Percentiles rank a stretch among this genome's conserved stretches.
These are phyloP conservation scores for Mesoligia furuncula DNA, from an alignment of 2,888 invertebrate species.

Conservation along the genomic window DNA sequence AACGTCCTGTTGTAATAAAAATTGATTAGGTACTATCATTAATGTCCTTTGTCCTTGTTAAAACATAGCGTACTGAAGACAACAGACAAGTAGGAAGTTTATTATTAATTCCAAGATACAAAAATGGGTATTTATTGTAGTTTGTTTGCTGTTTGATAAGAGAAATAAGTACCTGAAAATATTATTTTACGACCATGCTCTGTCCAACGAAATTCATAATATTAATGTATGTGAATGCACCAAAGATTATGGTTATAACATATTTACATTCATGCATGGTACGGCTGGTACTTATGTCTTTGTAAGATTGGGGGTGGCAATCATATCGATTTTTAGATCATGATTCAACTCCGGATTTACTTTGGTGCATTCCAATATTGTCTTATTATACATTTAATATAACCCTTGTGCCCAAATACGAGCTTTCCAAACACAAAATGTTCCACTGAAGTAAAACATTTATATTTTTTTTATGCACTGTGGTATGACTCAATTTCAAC, in stretches of 20 bases:
- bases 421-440: constrained; percentile 50
- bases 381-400: constrained; percentile 39
- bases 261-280: constrained; percentile 43
- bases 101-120: constrained; percentile 34
- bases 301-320: constrained; percentile 5
- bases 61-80: constrained; percentile 17
- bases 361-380: constrained; percentile 59
- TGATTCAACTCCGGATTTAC: constrained; percentile 14
- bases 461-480: constrained; percentile 22
- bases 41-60: constrained; percentile 28
- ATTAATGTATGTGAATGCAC: constrained; percentile 56
- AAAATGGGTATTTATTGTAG: constrained; percentile 51
- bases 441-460: constrained; percentile 37
- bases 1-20: constrained; percentile 57
- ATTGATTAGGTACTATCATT: constrained; percentile 34
- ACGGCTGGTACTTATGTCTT: constrained; percentile 65
- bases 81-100: constrained; percentile 41
- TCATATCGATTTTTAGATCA: constrained; percentile 21
- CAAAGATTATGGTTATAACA: constrained; percentile 50
- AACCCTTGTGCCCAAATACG: constrained; percentile 38
- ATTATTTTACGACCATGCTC: constrained; percentile 55
- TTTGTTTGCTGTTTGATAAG: constrained; percentile 45
- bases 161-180: constrained; percentile 65
- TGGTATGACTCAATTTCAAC: constrained; percentile 21
- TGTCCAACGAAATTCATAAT: constrained; percentile 46